A percentile compares a stretch with the other conserved stretches of the same genome.
These are phyloP conservation scores for Prolemur simus DNA, from an alignment of 2,113 vertebrate species.

Conservation along the genomic window DNA sequence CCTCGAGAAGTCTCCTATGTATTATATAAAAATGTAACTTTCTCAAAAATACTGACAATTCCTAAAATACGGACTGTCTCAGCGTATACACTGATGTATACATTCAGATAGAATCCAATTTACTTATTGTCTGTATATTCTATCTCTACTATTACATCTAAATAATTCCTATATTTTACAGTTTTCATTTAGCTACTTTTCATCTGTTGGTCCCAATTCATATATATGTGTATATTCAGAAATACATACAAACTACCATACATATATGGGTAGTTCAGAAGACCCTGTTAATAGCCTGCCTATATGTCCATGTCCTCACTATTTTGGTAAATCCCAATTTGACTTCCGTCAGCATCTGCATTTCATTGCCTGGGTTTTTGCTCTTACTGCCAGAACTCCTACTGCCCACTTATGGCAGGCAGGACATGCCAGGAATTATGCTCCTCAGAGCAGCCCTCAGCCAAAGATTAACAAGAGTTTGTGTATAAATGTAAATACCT, in stretches of 20 bases:
- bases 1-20: not conserved
- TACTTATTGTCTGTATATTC: not conserved
- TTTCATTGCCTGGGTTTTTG: not conserved
- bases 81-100: not conserved
- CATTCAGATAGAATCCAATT: not conserved
- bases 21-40: not conserved
- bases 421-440: not conserved
- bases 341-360: not conserved
- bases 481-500: not conserved
- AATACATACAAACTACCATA: not conserved
- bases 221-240: not conserved
- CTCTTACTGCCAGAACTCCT: not conserved
- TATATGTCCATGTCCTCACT: not conserved
- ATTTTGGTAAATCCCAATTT: not conserved
- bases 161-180: not conserved
- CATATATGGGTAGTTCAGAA: not conserved
- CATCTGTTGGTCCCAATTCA: not conserved
- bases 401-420: not conserved
- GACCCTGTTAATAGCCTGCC: not conserved
- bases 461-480: not conserved
- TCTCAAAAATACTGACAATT: not conserved
- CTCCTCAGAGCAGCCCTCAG: not conserved
- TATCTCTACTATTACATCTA: not conserved
- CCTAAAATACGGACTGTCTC: not conserved
- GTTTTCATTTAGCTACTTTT: not conserved